Base-by-base conservation (phyloP, 1,140 invertebrate genomes). In the Dolichoris vasculosae region DNA sequence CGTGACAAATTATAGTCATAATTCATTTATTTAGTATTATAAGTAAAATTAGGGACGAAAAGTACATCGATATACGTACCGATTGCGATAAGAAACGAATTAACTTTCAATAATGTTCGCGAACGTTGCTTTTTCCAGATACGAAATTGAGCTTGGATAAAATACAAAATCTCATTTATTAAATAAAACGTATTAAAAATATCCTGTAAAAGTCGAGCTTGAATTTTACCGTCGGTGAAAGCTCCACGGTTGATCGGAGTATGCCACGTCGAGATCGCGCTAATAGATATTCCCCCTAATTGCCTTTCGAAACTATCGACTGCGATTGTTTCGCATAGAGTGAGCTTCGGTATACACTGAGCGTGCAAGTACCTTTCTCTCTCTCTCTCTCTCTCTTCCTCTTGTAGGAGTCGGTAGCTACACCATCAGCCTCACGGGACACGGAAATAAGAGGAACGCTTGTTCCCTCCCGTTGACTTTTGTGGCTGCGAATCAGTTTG, bases 401-500 rank as follows among this genome's bases (percentile, higher is more conserved):
- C 20, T 17, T 17, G 51, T 20, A 55, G 20, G 2, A 55, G 17
- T 55, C 23, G 4, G 26, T 26, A 59, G 9, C 55, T 4, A 26
- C 26, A 26, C 23, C 13, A 26, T 26, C 55, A 17, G 11, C 55
- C 55, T 4, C 9, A 0, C 1, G 2, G 23, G 3, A 59, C 1
- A 59, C 9, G 2, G 23, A 59, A 59, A 59, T 59, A 59, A 59
- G 23, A 59, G 55, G 20, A 26, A 9, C 23, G 20, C 13, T 59
- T 26, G 55, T 26, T 59, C 23, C 55, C 23, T 9, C 15, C 26
- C n/a, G 4, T 82, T 75, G 64, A 63, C 46, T 82, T 43, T 55
- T 51, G 69, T 30, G 81, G 80, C 38, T 82, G 9, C 67, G 35
- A 75, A 82, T 82, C 81, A 59, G 40, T 82, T 82, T 75, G 69